Conservation (phyloP, 2,797 vertebrate species). For the Pempheris klunzingeri region DNA sequence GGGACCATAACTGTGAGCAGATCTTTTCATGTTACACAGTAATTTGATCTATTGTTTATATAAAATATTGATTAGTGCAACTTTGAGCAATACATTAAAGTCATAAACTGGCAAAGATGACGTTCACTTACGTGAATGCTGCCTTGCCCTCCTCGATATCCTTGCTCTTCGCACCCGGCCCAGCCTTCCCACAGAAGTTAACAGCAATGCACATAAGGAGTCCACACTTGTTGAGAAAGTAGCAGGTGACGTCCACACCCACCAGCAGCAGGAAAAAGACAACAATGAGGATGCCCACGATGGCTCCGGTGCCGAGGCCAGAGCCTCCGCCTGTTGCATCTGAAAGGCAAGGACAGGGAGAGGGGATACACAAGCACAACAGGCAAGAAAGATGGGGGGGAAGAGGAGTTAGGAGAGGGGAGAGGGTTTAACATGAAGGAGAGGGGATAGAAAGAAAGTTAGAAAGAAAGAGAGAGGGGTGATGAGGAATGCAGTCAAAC, state of each 20-base stretch:
- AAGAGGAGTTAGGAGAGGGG: slow-evolving; percentile 45
- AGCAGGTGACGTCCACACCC: slow-evolving; percentile 96
- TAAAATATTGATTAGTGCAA: neutral
- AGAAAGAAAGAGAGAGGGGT: slow-evolving; percentile 63
- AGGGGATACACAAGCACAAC: slow-evolving; percentile 50
- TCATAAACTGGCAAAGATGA: neutral
- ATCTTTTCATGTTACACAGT: no score
- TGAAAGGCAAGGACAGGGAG: slow-evolving; percentile 69
- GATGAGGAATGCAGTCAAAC: slow-evolving; percentile 52
- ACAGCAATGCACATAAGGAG: slow-evolving; percentile 98
- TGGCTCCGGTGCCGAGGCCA: slow-evolving; percentile 93
- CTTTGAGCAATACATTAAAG: neutral
- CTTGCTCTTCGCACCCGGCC: slow-evolving; percentile 93
- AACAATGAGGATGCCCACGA: slow-evolving; percentile 96
- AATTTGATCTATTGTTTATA: no score
- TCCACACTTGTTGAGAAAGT: slow-evolving; percentile 99
- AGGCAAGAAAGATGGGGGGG: slow-evolving; percentile 43
- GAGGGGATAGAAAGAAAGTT: slow-evolving; percentile 61
- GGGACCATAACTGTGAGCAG: no score
- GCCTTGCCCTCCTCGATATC: slow-evolving; percentile 99
- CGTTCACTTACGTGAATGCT: slow-evolving; percentile 93
- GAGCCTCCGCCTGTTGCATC: slow-evolving; percentile 82
- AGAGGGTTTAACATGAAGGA: slow-evolving; percentile 51
- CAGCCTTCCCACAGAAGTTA: slow-evolving; percentile 95
- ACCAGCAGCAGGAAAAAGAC: slow-evolving; percentile 94